phyloP scores from a whole-genome alignment of 2,113 vertebrate species.

The Microcebus murinus region DNA sequence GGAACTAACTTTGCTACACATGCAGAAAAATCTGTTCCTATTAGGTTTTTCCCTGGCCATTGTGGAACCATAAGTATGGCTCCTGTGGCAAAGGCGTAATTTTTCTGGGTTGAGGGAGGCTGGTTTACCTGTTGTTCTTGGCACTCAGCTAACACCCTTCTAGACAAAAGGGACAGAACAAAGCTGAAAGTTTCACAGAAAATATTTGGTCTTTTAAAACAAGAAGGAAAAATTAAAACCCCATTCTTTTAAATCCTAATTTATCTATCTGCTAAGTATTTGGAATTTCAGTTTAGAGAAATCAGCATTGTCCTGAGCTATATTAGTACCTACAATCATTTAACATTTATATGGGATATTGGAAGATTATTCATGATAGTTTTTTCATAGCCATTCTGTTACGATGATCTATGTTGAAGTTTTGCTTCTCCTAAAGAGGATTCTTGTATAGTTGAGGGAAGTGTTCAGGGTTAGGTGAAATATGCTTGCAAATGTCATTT shows the following conservation, averaged over 20 bases:
- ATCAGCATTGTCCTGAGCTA: background rate
- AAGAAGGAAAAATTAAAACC: background rate
- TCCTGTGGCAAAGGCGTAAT: slow-evolving; percentile 58
- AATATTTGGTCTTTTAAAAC: slow-evolving; percentile 40
- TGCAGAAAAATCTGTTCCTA: slow-evolving; percentile 53
- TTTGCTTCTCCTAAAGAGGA: slow-evolving; percentile 22
- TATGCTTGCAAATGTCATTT: slow-evolving; percentile 17
- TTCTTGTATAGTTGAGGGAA: background rate
- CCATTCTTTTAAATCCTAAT: slow-evolving; percentile 7
- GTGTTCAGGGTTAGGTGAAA: slow-evolving; percentile 17
- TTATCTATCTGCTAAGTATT: slow-evolving; percentile 20
- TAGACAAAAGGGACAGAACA: slow-evolving; percentile 45
- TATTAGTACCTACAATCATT: background rate
- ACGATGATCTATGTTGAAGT: slow-evolving; percentile 12
- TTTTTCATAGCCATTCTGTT: background rate
- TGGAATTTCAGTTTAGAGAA: slow-evolving; percentile 19
- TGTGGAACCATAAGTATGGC: slow-evolving; percentile 59
- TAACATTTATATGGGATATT: background rate
- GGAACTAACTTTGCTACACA: slow-evolving; percentile 73
- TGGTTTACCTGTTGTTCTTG: slow-evolving; percentile 73
- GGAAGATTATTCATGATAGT: background rate
- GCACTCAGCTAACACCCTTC: slow-evolving; percentile 40
- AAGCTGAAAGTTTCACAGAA: slow-evolving; percentile 46
- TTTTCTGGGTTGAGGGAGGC: slow-evolving; percentile 59
- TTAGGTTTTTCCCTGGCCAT: slow-evolving; percentile 65